Conservation (phyloP, 35 echinoderm and acorn worm species). For the Ophiothrix spiculata region DNA sequence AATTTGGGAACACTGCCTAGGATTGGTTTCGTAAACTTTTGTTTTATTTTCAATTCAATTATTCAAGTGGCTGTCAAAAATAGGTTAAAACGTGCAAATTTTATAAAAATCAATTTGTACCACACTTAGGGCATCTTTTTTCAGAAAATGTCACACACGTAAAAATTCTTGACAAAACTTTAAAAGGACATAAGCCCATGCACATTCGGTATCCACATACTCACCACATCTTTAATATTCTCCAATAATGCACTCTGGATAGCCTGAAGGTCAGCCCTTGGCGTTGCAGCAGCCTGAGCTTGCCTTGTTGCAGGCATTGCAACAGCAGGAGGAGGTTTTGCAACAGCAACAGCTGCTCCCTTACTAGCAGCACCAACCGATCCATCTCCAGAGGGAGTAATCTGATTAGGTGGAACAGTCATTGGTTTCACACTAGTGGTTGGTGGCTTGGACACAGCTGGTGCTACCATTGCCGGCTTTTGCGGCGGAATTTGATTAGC, state of each 20-base stretch:
- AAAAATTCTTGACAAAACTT: neutral
- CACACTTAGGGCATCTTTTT: neutral
- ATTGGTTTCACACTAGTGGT: neutral
- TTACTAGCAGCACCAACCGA: neutral
- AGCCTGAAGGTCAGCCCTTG: constrained; percentile 1
- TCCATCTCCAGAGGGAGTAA: neutral
- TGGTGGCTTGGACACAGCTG: neutral
- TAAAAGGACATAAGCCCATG: no score
- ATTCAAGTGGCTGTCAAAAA: neutral
- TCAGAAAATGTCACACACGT: neutral
- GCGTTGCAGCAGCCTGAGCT: constrained; percentile 8
- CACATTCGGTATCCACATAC: neutral
- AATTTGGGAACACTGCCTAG: no score
- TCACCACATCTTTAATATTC: constrained; percentile 81
- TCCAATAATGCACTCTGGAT: constrained; percentile 57
- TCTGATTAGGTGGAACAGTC: constrained; percentile 11
- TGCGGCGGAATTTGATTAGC: neutral
- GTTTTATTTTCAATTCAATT: no score
- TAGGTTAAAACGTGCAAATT: neutral
- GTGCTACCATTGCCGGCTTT: neutral
- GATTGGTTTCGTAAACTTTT: neutral
- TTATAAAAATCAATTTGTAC: neutral
- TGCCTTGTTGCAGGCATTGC: constrained; percentile 13
- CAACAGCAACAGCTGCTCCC: constrained; percentile 3
- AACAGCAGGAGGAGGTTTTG: constrained; percentile 22